Evolutionary conservation across 2,888 invertebrate genomes (phyloP), one percentile per base, ranked within the genome.

Genomic region (Drosophila hamatofila): DNA sequence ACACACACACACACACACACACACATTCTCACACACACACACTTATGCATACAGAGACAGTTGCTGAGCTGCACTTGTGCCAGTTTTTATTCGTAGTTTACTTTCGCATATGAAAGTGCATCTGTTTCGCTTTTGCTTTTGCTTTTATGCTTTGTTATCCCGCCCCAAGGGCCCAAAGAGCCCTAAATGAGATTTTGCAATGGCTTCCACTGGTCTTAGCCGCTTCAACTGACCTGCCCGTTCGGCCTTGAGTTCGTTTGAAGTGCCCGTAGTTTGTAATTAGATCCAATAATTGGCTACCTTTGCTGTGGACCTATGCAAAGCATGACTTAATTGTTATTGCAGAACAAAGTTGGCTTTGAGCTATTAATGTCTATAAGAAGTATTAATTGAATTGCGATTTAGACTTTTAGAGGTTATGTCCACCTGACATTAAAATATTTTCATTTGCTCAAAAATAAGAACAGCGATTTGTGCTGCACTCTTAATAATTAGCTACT

Each of bases 81-180:
- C 59, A 80, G 58, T 78, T 80, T 80, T 59, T 62, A 59, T 78
- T 55, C 57, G 64, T 55, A 61, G 39, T 62, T 67, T 64, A 64
- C 75, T 78, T 78, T 78, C 78, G 69, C 77, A 80, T 78, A 67
- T 72, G 81, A 81, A 81, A 81, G 81, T 79, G 81, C 81, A 79
- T 67, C 75, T 80, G 79, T 54, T 63, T 60, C 44, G 66, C 70
- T 68, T 37, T 41, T 8, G 6, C 37, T 23, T 54, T 54, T 11
- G 25, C 9, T n/a, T 25, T 42, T 18, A 18, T 39, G 39, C 42
- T 21, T n/a, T 37, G 14, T 14, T 39, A 55, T 16, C 11, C 16
- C 33, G 35, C 55, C 18, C 39, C 25, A 25, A 39, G 39, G 39
- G 27, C 27, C 55, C 18, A n/a, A 16, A 3, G 11, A 55, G 55